Evolutionary conservation across 2,888 invertebrate genomes (phyloP), one percentile per base, ranked within the genome.

Genomic region (Axea sp.): DNA sequence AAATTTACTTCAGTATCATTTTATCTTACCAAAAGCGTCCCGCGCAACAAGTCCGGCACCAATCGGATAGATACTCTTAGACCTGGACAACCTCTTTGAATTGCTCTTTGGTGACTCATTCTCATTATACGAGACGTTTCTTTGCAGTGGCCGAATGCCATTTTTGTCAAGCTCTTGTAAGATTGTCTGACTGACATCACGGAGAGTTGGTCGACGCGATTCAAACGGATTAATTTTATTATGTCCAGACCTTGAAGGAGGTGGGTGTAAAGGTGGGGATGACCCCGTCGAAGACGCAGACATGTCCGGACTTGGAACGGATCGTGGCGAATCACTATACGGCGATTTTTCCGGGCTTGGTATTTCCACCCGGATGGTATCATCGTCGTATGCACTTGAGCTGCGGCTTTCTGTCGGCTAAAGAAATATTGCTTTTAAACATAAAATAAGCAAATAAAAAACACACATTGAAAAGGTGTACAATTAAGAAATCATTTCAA

Each of bases 21-120:
- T 19, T 19, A 3, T 5, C 76, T 80, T 60, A 87, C 87, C 87
- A n/a, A 87, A 87, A 1, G 86, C 86, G 31, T 87, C 86, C 11
- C 84, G 81, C 0, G 82, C 82, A 7, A 81, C 75, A 6, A 83
- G 41, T 9, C 79, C 83, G 1, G 80, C 41, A n/a, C 78, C 81
- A 1, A 80, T 75, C 0, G 87, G 86, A 49, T 83, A 82, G 9
- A 87, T 77, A 43, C 82, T 83, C 17, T 82, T 74, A 8, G 64
- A 49, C 19, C 76, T 80, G 1, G 84, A 82, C 2, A 73, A 47
- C 62, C 75, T 82, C 28, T 78, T 82, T 9, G 71, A 43, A 1
- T 51, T 45, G 28, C n/a, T 30, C 12, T 71, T 80, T 3, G 84
- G 81, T 37, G 79, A 78, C 1, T 43, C 79, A 5, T 78, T 59